phyloP scores from a whole-genome alignment of 2,888 invertebrate species.

The Liodrosophila aerea region DNA sequence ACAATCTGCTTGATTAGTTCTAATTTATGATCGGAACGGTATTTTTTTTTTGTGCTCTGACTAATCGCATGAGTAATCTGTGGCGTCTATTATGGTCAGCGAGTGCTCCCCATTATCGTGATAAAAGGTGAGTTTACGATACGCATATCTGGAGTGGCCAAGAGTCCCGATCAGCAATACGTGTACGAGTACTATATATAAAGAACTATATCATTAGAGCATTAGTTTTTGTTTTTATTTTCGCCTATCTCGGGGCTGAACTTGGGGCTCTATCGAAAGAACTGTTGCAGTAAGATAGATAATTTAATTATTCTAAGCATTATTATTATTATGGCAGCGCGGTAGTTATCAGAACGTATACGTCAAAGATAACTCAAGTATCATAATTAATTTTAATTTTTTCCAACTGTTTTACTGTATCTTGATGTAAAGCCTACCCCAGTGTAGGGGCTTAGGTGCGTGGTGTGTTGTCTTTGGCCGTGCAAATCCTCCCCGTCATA shows the following conservation, averaged over 20 bases:
- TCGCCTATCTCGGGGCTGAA: conserved; percentile 12
- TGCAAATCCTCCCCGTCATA: conserved; percentile 55
- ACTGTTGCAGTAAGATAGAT: conserved; percentile 39
- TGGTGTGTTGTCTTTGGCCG: conserved; percentile 25
- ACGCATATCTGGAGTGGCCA: conserved; percentile 30
- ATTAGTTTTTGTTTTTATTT: conserved; percentile 35
- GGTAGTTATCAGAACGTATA: conserved; percentile 60
- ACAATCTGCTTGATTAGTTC: not conserved
- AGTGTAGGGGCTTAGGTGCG: not conserved
- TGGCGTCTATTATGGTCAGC: conserved; percentile 32
- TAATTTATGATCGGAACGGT: conserved; percentile 1
- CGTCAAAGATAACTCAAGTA: conserved; percentile 73
- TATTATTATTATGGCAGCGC: not conserved
- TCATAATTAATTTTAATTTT: conserved; percentile 70
- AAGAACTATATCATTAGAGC: conserved; percentile 14
- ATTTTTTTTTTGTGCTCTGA: conserved; percentile 16
- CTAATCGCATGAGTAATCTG: conserved; percentile 38
- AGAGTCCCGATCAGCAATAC: no score
- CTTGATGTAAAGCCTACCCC: conserved; percentile 29
- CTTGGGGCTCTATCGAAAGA: conserved; percentile 49
- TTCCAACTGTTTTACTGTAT: conserved; percentile 7
- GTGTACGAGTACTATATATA: not conserved
- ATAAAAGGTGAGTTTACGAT: conserved; percentile 38
- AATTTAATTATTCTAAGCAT: conserved; percentile 59
- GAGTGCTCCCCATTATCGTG: conserved; percentile 28